These are phyloP conservation scores for Dryobotodes eremita DNA, from an alignment of 2,888 invertebrate genomes.

Conservation along the genomic window DNA sequence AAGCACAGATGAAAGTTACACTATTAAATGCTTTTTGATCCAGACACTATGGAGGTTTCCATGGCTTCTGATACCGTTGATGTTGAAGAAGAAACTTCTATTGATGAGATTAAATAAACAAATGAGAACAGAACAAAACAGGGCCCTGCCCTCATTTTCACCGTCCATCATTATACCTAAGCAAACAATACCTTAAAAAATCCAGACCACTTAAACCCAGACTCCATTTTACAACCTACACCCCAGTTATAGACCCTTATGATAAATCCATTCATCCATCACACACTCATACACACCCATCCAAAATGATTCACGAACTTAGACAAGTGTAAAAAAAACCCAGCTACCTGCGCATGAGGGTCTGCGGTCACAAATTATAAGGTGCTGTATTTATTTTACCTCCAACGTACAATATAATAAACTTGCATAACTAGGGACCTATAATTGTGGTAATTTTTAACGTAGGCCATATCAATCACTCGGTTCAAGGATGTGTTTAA, in stretches of 20 bases:
- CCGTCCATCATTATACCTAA: background rate
- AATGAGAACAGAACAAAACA: background rate
- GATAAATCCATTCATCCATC: slow-evolving; percentile 41
- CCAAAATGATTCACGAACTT: slow-evolving; percentile 45
- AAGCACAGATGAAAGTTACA: background rate
- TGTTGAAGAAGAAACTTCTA: background rate
- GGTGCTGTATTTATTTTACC: slow-evolving; percentile 70
- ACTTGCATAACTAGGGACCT: slow-evolving; percentile 48
- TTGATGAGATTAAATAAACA: background rate
- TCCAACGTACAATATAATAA: slow-evolving; percentile 47
- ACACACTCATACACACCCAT: slow-evolving; percentile 29
- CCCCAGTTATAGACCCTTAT: slow-evolving; percentile 9
- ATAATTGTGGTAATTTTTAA: slow-evolving; percentile 50
- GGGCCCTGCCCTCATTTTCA: background rate
- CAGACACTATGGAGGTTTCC: background rate
- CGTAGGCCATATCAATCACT: slow-evolving; percentile 39
- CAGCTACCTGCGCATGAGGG: slow-evolving; percentile 57
- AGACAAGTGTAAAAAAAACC: slow-evolving; percentile 46
- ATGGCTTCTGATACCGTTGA: background rate
- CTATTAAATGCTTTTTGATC: background rate
- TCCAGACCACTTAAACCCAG: background rate
- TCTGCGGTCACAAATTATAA: slow-evolving; percentile 71
- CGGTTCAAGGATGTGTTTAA: slow-evolving; percentile 28
- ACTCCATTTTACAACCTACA: slow-evolving; percentile 21
- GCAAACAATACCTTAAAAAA: slow-evolving; percentile 20